Evolutionary conservation across 2,113 vertebrate species (phyloP).

Genomic region (Cebidichthys violaceus): DNA sequence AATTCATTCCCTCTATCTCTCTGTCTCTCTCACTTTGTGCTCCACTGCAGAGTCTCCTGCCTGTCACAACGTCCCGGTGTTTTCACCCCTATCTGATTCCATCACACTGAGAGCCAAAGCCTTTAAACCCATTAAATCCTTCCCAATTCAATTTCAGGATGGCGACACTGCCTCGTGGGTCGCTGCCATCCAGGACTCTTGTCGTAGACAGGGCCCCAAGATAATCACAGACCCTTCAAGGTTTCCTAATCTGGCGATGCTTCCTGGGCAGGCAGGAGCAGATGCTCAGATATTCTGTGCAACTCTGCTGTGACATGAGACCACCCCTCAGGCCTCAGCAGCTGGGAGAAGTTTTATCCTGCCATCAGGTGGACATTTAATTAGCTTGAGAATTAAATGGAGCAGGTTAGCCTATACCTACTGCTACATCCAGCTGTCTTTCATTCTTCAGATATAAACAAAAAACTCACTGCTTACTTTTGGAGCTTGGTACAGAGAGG

Average conservation of each 20-base stretch:
- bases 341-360: slow-evolving; percentile 25
- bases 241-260: slow-evolving; percentile 51
- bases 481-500: background rate
- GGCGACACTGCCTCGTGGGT: slow-evolving; percentile 40
- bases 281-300: slow-evolving; percentile 51
- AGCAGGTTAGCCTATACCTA: background rate
- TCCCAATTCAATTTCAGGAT: slow-evolving; percentile 63
- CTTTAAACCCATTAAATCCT: slow-evolving; percentile 70
- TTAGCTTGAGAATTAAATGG: slow-evolving; percentile 38
- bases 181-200: slow-evolving; percentile 41
- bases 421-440: slow-evolving; percentile 1
- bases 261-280: slow-evolving; percentile 42
- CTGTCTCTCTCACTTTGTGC: background rate
- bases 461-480: slow-evolving; percentile 14
- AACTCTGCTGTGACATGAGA: slow-evolving; percentile 40
- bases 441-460: slow-evolving; percentile 13
- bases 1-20: slow-evolving; percentile 1
- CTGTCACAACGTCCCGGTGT: slow-evolving; percentile 48
- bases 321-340: slow-evolving; percentile 31
- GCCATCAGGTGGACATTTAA: slow-evolving; percentile 39
- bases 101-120: slow-evolving; percentile 67
- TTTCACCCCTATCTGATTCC: slow-evolving; percentile 59
- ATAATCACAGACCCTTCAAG: slow-evolving; percentile 60
- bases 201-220: slow-evolving; percentile 30
- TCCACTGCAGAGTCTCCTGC: slow-evolving; percentile 20